Evolutionary conservation across 2,888 invertebrate genomes (phyloP), one percentile per base, ranked within the genome.

Genomic region (Nasonovia ribisnigri): DNA sequence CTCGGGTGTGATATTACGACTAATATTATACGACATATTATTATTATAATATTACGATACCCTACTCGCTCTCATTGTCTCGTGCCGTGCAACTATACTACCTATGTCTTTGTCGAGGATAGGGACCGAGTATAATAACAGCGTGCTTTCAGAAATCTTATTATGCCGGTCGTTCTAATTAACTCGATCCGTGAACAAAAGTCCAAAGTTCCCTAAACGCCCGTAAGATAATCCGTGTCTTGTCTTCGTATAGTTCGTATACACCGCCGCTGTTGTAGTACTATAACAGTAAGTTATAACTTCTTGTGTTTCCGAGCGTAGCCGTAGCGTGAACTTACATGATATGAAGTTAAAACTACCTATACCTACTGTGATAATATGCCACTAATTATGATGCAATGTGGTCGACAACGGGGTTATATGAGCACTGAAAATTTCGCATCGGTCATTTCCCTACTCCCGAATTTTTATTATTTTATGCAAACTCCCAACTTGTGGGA

Each of bases 201-300:
- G 88, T 92, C 54, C 92, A 92, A 89, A 92, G 89, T 92, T 88
- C 77, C 77, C 54, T 57, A 84, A 84, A 84, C 84, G 36, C 48
- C 42, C 43, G 60, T 43, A 87, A 88, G 67, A 88, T 88, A 42
- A 91, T 91, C 36, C 88, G 36, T 29, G 29, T 26, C 36, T 90
- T 46, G 77, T 54, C 29, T 57, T 42, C 16, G 29, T 26, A 54
- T 36, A 88, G 51, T 10, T 88, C 36, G 88, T 54, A n/a, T n/a
- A 77, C 77, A 77, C 77, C 20, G 20, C 77, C 8, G 16, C 77
- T 36, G 77, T 20, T 86, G 13, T 86, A 86, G 43, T 89, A 24
- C 26, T 11, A 29, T 54, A n/a, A 26, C 36, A 60, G 13, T 24
- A 26, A 26, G 90, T 60, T 54, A 46, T 46, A 42, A 88, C 88